Base-by-base conservation (phyloP, 1,140 invertebrate genomes). In the Eubasilissa regina region DNA sequence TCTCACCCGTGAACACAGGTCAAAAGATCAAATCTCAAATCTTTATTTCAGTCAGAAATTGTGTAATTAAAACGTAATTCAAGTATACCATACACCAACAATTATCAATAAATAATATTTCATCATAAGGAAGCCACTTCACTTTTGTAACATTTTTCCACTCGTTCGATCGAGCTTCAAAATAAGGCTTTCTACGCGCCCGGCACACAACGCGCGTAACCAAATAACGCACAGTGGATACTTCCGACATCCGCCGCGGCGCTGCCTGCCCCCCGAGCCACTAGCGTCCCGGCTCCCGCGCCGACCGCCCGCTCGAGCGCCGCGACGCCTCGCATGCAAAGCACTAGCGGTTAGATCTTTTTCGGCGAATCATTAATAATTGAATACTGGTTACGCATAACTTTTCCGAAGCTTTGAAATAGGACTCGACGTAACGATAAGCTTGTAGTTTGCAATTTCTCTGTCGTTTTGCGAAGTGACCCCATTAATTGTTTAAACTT, bases 221-320 rank as follows among this genome's bases (percentile, higher is more conserved):
- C n/a, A 51, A 15, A 51, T n/a, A 43, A 64, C 60, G 60, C 60
- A 75, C 51, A 75, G 75, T 25, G 45, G 60, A 55, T 47, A 48
- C 45, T 51, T 64, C 17, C 75, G 19, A 21, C 75, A 15, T 15
- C 44, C 45, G 75, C 58, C 56, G 45, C 75, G 60, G 56, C 58
- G 75, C 58, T 76, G 56, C 21, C 56, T 35, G 60, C 12, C 58
- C 44, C 13, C 15, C 58, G 13, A 44, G 56, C 12, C 56, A 64
- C 58, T 48, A 76, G 75, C 58, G 43, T 62, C 75, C 44, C 75
- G 75, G 75, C 75, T 58, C 11, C 43, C 75, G 75, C 19, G 19
- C 75, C 17, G 45, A 51, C 17, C 75, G 58, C 58, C 60, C 75
- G 75, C 60, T 44, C 43, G 21, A 35, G 35, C 75, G 43, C 45